These are phyloP conservation scores for Bruchidius siliquastri DNA, from an alignment of 2,888 invertebrate genomes.

Conservation along the genomic window DNA sequence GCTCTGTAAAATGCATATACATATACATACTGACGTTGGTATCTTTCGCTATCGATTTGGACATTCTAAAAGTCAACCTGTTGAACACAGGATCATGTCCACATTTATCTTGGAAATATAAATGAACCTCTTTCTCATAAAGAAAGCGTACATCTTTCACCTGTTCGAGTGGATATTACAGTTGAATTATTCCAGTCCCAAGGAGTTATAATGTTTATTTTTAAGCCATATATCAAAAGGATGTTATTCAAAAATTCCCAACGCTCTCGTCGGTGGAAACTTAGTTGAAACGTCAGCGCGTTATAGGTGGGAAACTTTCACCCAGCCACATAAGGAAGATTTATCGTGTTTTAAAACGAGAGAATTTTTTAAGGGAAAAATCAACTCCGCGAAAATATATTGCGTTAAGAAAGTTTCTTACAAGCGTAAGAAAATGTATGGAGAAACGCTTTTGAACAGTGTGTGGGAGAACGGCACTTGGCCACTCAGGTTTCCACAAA, in stretches of 20 bases:
- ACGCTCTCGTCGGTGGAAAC: constrained; percentile 27
- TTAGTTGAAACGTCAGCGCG: constrained; percentile 43
- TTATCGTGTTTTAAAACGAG: constrained; percentile 40
- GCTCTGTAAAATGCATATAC: no score
- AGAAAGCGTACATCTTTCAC: neutral
- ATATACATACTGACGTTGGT: no score
- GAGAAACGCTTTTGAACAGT: neutral
- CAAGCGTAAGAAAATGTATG: neutral
- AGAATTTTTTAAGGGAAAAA: constrained; percentile 24
- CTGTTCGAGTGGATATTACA: neutral
- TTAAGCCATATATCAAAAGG: constrained; percentile 42
- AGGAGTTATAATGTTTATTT: constrained; percentile 26
- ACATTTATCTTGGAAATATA: no score
- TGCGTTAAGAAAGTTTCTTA: neutral
- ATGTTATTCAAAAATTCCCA: constrained; percentile 38
- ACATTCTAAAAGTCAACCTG: no score
- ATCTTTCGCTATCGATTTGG: no score
- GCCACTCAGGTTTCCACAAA: no score
- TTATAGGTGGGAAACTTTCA: constrained; percentile 33
- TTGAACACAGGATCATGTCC: no score
- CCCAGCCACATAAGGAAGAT: constrained; percentile 37
- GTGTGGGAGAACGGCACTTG: neutral
- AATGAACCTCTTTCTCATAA: neutral
- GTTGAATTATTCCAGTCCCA: neutral
- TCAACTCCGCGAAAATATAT: constrained; percentile 1